These are phyloP conservation scores for Lepilemur septentrionalis DNA, from an alignment of 2,797 vertebrate genomes.

Conservation along the genomic window DNA sequence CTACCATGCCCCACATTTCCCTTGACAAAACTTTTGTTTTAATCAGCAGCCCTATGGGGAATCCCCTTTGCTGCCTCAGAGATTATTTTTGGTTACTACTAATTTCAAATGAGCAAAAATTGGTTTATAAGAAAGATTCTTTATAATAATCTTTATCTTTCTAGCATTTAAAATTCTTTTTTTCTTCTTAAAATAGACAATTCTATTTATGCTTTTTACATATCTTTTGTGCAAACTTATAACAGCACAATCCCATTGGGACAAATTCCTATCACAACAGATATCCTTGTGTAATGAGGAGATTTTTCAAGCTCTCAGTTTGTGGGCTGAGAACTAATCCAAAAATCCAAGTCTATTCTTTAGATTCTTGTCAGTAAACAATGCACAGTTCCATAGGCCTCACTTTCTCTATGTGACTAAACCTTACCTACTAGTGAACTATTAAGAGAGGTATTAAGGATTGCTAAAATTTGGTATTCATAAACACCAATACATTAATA, in stretches of 20 bases:
- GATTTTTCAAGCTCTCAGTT: not conserved
- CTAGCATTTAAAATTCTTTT: not conserved
- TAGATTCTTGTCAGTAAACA: not conserved
- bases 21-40: slow-evolving; percentile 41
- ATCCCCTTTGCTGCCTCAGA: slow-evolving; percentile 19
- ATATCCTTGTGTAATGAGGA: slow-evolving; percentile 13
- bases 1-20: slow-evolving; percentile 1
- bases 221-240: not conserved
- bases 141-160: slow-evolving; percentile 5
- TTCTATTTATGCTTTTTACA: not conserved
- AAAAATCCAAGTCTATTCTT: not conserved
- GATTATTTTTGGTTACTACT: slow-evolving; percentile 23
- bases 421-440: not conserved
- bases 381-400: not conserved
- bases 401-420: not conserved
- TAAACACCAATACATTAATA: not conserved
- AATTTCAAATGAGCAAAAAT: slow-evolving; percentile 4
- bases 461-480: not conserved
- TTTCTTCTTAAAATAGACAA: not conserved
- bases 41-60: slow-evolving; percentile 31
- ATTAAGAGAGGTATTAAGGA: not conserved
- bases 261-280: not conserved
- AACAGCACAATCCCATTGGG: not conserved
- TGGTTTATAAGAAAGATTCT: not conserved
- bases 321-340: not conserved